Percentiles rank a stretch among this genome's conserved stretches.
phyloP scores from a whole-genome alignment of 2,797 vertebrate species.

The Sebastes ruberrimus region DNA sequence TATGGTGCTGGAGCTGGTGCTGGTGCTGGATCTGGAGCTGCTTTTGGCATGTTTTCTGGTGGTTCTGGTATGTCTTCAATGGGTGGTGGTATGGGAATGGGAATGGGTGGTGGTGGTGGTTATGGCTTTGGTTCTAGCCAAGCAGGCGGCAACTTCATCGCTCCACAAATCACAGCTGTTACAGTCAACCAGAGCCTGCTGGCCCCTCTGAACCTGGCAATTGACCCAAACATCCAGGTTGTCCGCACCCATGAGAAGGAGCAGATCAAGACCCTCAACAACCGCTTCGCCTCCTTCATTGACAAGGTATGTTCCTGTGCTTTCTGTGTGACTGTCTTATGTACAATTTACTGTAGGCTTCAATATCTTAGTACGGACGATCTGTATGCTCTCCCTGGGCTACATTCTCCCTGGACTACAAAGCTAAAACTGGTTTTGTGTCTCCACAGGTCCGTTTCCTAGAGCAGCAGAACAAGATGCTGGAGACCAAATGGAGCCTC shows the following conservation, averaged over 20 bases:
- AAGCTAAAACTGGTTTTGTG: constrained; percentile 50
- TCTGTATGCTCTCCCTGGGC: not conserved
- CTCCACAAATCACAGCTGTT: constrained; percentile 84
- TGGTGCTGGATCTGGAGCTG: not conserved
- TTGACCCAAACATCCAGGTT: constrained; percentile 88
- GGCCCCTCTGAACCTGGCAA: constrained; percentile 86
- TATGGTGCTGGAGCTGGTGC: not conserved
- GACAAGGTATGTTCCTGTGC: constrained; percentile 87
- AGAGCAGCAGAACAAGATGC: constrained; percentile 89
- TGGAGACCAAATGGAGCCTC: constrained; percentile 88
- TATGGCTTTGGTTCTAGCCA: not conserved
- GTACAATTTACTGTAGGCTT: not conserved
- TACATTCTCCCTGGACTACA: not conserved
- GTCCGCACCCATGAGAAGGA: constrained; percentile 94
- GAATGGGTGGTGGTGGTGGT: not conserved
- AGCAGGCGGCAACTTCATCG: not conserved
- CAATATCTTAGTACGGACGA: not conserved
- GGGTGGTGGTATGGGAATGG: too few relatives aligned
- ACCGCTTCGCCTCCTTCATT: constrained; percentile 95
- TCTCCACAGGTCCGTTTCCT: constrained; percentile 84
- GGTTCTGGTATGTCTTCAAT: not conserved
- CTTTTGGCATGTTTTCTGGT: not conserved
- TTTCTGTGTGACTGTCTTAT: not conserved
- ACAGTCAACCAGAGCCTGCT: constrained; percentile 90
- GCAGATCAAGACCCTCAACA: constrained; percentile 96